These are phyloP conservation scores for Zaprionus taronus DNA, from an alignment of 1,140 invertebrate genomes.

Conservation along the genomic window DNA sequence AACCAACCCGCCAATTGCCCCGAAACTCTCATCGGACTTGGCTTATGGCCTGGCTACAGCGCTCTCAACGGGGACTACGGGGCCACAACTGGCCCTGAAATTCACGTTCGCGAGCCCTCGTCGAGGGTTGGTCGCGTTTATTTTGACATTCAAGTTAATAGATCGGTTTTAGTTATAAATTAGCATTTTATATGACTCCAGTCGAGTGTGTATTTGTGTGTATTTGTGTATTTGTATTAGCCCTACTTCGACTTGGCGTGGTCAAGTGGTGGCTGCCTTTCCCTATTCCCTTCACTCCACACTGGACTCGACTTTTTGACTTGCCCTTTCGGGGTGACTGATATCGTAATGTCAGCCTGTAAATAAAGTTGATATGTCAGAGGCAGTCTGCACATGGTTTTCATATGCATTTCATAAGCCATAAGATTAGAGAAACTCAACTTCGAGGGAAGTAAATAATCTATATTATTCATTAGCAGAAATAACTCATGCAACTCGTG, in stretches of 20 bases:
- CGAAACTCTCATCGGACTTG: constrained; percentile 37
- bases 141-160: constrained; percentile 83
- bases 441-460: neutral
- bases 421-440: neutral
- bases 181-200: constrained; percentile 72
- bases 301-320: neutral
- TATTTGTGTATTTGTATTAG: constrained; percentile 44
- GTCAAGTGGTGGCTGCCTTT: constrained; percentile 48
- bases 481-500: neutral
- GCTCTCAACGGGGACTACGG: constrained; percentile 31
- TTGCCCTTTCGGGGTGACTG: constrained; percentile 24
- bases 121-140: constrained; percentile 67
- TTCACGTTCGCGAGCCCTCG: neutral
- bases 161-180: constrained; percentile 82
- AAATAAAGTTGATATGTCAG: neutral
- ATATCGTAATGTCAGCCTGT: constrained; percentile 5
- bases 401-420: neutral
- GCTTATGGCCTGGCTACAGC: constrained; percentile 19
- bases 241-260: constrained; percentile 28
- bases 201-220: constrained; percentile 37
- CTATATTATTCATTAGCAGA: neutral
- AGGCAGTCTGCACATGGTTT: neutral
- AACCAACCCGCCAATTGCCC: constrained; percentile 15
- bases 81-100: constrained; percentile 38
- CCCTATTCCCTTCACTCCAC: neutral